Evolutionary conservation across 35 echinoderm and acorn worm genomes (phyloP).

Genomic region (Eucidaris tribuloides): DNA sequence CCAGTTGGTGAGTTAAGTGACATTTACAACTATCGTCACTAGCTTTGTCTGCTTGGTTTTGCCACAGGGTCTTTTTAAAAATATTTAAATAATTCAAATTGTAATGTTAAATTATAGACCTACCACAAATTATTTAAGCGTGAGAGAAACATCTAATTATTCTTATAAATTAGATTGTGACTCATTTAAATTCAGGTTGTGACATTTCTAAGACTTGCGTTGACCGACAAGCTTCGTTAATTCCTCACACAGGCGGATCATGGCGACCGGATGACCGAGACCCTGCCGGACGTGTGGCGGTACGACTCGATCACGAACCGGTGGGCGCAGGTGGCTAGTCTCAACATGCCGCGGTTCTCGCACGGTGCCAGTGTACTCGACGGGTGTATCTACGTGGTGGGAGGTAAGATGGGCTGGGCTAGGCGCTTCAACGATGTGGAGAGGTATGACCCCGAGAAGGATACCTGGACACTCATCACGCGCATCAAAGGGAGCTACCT

Average conservation of each 20-base stretch:
- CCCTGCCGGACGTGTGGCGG: constrained; percentile 88
- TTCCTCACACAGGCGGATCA: constrained; percentile 84
- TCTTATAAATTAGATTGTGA: too few species aligned
- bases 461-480: constrained; percentile 75
- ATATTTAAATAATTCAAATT: too few species aligned
- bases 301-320: constrained; percentile 90
- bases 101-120: too few species aligned
- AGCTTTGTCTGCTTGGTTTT: too few species aligned
- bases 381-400: constrained; percentile 89
- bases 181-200: too few species aligned
- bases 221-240: too few species aligned
- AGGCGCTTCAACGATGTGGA: constrained; percentile 95
- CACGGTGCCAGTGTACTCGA: constrained; percentile 79
- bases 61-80: too few species aligned
- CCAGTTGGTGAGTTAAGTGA: too few species aligned
- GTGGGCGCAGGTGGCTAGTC: constrained; percentile 87
- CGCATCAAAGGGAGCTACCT: constrained; percentile 92
- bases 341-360: constrained; percentile 89
- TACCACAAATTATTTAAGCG: too few species aligned
- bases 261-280: constrained; percentile 82
- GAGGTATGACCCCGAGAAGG: constrained; percentile 69
- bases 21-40: too few species aligned
- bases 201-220: too few species aligned
- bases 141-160: too few species aligned
- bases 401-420: constrained; percentile 90